phyloP scores from a whole-genome alignment of 2,888 invertebrate genomes.

The Pyrrhosoma nymphula region DNA sequence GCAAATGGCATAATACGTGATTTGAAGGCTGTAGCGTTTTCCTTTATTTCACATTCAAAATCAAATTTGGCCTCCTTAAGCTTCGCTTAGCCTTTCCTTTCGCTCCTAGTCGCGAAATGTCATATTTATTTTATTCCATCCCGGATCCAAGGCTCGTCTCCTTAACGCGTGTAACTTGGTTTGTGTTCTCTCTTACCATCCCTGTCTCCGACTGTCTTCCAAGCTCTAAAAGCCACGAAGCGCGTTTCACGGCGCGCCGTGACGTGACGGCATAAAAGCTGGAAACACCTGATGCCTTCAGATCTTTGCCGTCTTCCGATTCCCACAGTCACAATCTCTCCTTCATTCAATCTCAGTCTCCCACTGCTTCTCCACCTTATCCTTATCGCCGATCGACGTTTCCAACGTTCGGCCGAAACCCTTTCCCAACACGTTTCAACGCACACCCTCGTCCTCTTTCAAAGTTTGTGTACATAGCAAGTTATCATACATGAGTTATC shows the following conservation, averaged over 20 bases:
- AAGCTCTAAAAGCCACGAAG: neutral
- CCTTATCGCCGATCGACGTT: too few relatives aligned
- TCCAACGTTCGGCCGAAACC: too few relatives aligned
- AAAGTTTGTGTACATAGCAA: too few relatives aligned
- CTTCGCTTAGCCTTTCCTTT: neutral
- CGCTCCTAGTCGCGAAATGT: neutral
- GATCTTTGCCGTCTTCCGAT: neutral
- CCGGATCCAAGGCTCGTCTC: neutral
- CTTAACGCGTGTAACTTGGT: neutral
- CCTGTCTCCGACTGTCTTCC: neutral
- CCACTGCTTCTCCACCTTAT: neutral
- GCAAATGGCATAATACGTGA: too few relatives aligned
- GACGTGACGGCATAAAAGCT: neutral
- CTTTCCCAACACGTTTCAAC: too few relatives aligned
- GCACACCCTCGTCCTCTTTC: too few relatives aligned
- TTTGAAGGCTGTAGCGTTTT: too few relatives aligned
- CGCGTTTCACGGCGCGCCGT: neutral
- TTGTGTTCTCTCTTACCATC: neutral
- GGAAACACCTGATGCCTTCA: slow-evolving; percentile 4
- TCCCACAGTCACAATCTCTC: neutral
- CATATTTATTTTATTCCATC: neutral
- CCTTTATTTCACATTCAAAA: neutral
- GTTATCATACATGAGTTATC: too few relatives aligned
- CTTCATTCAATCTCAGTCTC: neutral
- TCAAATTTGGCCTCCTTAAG: neutral